phyloP scores from a whole-genome alignment of 64 coral and sea anemone genomes.

The Trachythela sp. region DNA sequence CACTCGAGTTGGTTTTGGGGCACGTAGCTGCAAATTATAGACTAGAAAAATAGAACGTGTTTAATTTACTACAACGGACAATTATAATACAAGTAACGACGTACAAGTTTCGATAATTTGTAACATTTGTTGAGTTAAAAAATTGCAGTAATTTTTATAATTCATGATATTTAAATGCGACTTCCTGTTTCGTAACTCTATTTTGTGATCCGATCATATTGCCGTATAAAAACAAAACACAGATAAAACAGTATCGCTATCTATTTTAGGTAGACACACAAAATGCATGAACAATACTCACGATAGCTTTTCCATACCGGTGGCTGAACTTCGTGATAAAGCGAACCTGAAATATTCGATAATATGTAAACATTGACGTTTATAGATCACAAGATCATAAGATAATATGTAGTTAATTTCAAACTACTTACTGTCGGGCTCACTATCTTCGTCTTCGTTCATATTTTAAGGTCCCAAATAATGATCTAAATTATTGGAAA shows the following conservation, averaged over 20 bases:
- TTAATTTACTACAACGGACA: background rate
- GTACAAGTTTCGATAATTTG: background rate
- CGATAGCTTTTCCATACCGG: background rate
- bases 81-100: background rate
- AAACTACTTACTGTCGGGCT: background rate
- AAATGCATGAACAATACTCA: background rate
- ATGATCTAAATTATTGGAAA: background rate
- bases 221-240: background rate
- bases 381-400: background rate
- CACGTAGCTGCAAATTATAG: background rate
- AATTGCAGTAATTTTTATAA: background rate
- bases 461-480: background rate
- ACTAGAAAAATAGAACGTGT: background rate
- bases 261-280: background rate
- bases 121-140: background rate
- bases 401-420: background rate
- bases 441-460: background rate
- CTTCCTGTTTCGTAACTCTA: background rate
- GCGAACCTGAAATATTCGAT: background rate
- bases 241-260: background rate
- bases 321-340: conserved; percentile 2
- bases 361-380: background rate
- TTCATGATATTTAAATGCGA: background rate
- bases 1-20: background rate
- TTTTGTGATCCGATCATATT: background rate